Evolutionary conservation across 2,113 vertebrate species (phyloP), one percentile per base, ranked within the genome.

Genomic region (Stictonetta naevosa): DNA sequence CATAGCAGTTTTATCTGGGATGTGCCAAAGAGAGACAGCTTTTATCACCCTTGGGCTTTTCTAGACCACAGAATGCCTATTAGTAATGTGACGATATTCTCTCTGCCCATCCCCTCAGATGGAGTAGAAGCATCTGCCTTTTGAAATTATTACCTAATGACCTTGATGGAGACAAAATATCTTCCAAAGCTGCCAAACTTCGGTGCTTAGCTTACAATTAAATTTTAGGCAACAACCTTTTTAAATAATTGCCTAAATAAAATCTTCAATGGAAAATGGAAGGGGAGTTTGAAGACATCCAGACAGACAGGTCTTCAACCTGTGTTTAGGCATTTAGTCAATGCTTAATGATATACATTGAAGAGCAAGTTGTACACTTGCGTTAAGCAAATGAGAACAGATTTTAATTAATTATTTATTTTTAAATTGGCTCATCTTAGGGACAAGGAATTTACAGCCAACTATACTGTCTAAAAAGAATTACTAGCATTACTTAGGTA

Each of bases 11-110:
- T 86, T 82, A 20, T 11, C 6, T 40, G 10, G 29, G 34, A n/a
- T 14, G 10, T 53, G 13, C 20, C 17, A 38, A 42, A 87, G 20
- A 33, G 11, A 67, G 11, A 25, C 0, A 50, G 8, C 7, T 88
- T 82, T 68, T 59, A 55, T 21, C 18, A 50, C 48, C n/a, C 3
- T 2, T 16, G 3, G 8, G 7, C 0, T 85, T 85, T 79, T 79
- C 38, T 60, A 28, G 23, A 26, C 28, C 22, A 42, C 12, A 55
- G 50, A 17, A 44, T 44, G 6, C 4, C 13, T 31, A 40, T 11
- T 17, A 31, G 20, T 55, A 4, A 46, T 52, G 31, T 5, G 19
- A 3, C 0, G 0, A 42, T 34, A 34, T 11, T 78, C 16, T 21
- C 12, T 72, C 14, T 52, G 33, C 12, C 2, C 6, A 53, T 4